Evolutionary conservation across 1,140 invertebrate genomes (phyloP), one percentile per base, ranked within the genome.

Genomic region (Sarcophaga bullata): DNA sequence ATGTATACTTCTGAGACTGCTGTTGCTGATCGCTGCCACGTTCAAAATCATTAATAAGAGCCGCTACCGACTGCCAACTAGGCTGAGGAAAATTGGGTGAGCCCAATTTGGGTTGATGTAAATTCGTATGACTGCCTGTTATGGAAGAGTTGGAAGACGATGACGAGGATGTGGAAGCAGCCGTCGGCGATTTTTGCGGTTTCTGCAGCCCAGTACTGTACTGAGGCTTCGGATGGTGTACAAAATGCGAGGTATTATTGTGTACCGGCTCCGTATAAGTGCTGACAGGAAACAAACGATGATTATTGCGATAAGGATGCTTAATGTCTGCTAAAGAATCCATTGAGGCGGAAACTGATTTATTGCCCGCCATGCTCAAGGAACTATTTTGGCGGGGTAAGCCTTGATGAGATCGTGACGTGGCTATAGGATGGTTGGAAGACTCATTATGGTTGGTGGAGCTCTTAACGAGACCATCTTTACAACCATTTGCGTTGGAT

Each of bases 1-100:
- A 95, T 8, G 94, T 93, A 86, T 94, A 95, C 75, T 94, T 92
- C 72, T 85, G 84, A 75, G 84, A 72, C 54, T 82, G 76, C 25
- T 73, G 80, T 46, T 82, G 72, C 52, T 84, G 73, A 84, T 86
- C 6, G 48, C 84, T 85, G 8, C 68, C 86, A 76, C 91, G 91
- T 89, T 96, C 95, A 13, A 96, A 90, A 86, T 95, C 94, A 85
- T 92, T 94, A 81, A 96, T 95, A 81, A 95, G 90, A 85, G 96
- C 95, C 10, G 95, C 94, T 8, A 96, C 95, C 2, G 95, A 94
- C 54, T 90, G 89, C 89, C 88, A 90, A 81, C 85, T 88, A 46
- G 88, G 87, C 82, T 89, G 88, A 2, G 88, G 84, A 15, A 86
- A 84, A 8, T 85, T 86, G 37, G 75, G 75, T 11, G 75, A 75